These are phyloP conservation scores for Bothrops jararaca DNA, from an alignment of 2,113 vertebrate species.

Conservation along the genomic window DNA sequence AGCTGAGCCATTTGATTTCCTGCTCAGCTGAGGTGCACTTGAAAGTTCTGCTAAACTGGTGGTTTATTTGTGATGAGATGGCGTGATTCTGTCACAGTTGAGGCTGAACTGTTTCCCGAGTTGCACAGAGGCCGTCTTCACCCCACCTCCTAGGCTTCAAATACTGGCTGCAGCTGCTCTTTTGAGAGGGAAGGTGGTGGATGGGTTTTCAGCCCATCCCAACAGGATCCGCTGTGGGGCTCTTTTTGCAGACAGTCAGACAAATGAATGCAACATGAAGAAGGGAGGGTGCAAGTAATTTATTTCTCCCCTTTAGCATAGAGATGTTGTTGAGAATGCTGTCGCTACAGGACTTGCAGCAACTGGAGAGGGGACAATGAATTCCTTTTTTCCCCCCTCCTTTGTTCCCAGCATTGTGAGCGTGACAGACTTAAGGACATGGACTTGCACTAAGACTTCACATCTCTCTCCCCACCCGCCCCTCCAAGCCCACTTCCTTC, in stretches of 20 bases:
- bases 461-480: neutral
- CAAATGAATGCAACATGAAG: neutral
- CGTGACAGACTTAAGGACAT: neutral
- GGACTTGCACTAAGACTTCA: neutral
- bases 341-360: neutral
- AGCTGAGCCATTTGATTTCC: neutral
- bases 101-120: neutral
- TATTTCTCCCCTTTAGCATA: neutral
- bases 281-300: neutral
- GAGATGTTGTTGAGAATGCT: neutral
- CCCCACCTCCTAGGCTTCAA: neutral
- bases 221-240: neutral
- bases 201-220: neutral
- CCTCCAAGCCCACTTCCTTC: neutral
- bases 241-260: neutral
- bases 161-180: neutral
- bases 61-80: neutral
- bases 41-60: neutral
- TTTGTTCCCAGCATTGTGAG: neutral
- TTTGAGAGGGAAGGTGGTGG: neutral
- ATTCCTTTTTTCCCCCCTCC: neutral
- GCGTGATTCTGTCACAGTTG: neutral
- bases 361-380: neutral
- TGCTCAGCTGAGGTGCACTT: neutral
- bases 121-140: neutral